Base-by-base conservation (phyloP, 2,113 vertebrate species). In the Chamaea fasciata region DNA sequence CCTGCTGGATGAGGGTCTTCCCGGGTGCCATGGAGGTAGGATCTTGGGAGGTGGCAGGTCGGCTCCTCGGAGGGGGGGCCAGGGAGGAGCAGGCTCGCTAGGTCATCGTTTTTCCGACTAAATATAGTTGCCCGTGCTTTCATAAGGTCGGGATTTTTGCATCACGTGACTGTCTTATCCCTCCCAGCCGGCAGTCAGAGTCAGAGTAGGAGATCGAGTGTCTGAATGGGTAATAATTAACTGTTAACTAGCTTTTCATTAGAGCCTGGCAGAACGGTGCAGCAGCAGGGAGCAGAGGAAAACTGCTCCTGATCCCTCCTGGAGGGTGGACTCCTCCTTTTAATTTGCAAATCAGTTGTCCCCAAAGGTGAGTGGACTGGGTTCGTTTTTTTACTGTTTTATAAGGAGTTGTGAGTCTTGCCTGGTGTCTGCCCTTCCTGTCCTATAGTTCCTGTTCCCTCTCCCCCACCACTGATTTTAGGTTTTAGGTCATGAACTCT, bases 211-310 rank as follows among this genome's bases (percentile, higher is more conserved):
- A 87, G 96, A 94, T 96, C 77, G 19, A 55, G 90, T 97, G 87
- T 95, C 96, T 92, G 92, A 95, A 92, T 96, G 92, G 87, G 93
- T 97, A 97, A 97, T 96, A 96, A 97, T 97, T 96, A 97, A 95
- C 96, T 96, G 90, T 96, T 97, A 97, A 97, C 92, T 93, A 96
- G 96, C 93, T 97, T 96, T 96, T 97, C 95, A 94, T 95, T 96
- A 96, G 94, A 92, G 89, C 73, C 81, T 44, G 64, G 88, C 64
- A 87, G 73, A 85, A 59, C 7, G 1, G 22, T 73, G 42, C 81
- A 42, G 78, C 86, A 57, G 69, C 57, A 18, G 37, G 62, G 80
- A 89, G 52, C 1, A 0, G 53, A 84, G 76, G 82, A 85, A 85
- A 41, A 60, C 78, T 83, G 76, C 47, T 84, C 56, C 15, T 12